Base-by-base conservation (phyloP, 2,888 invertebrate species). In the Aspidapion aeneum region DNA sequence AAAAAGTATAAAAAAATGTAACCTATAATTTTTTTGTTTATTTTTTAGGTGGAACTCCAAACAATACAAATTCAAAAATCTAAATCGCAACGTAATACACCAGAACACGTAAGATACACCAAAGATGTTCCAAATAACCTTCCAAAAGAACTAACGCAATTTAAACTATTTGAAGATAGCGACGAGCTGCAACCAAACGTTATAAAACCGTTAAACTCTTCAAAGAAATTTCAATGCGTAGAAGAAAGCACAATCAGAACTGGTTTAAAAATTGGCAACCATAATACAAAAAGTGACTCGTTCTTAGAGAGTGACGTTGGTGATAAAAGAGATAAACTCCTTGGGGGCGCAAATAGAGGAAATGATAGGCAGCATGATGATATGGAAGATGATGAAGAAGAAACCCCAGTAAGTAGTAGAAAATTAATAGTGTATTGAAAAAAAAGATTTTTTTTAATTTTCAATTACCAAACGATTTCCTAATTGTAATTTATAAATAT, bases 401-500 rank as follows among this genome's bases (percentile, higher is more conserved):
- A 92, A 73, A 90, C 90, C 69, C 81, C 88, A 71, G 90, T 90
- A 55, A n/a, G n/a, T n/a, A n/a, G n/a, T n/a, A n/a, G n/a, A n/a
- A n/a, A n/a, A n/a, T n/a, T n/a, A n/a, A n/a, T n/a, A n/a, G n/a
- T n/a, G n/a, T n/a, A n/a, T n/a, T n/a, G n/a, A n/a, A n/a, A n/a
- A n/a, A n/a, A n/a, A n/a, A n/a, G n/a, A n/a, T n/a, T n/a, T n/a
- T n/a, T n/a, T n/a, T n/a, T n/a, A n/a, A n/a, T n/a, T n/a, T n/a
- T n/a, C n/a, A n/a, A n/a, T n/a, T n/a, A n/a, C n/a, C n/a, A n/a
- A n/a, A n/a, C n/a, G n/a, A n/a, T n/a, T n/a, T n/a, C n/a, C n/a
- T n/a, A n/a, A n/a, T n/a, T n/a, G n/a, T n/a, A n/a, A n/a, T n/a
- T n/a, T n/a, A n/a, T n/a, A n/a, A n/a, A n/a, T n/a, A n/a, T n/a